Evolutionary conservation across 1,140 invertebrate species (phyloP), one percentile per base, ranked within the genome.

Genomic region (Neotoxoptera formosana): DNA sequence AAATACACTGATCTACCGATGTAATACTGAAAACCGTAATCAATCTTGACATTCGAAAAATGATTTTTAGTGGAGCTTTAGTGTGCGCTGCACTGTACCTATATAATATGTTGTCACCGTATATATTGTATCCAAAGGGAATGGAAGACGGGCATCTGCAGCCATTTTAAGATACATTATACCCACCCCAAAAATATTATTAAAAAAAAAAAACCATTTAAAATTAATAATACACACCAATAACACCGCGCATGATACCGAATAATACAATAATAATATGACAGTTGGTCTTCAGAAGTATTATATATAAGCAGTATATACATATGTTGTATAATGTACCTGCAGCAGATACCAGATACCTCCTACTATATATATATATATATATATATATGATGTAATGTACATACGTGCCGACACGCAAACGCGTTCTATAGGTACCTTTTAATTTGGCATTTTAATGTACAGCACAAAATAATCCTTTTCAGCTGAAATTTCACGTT

Each of bases 251-350:
- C 60, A 76, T 76, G n/a, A 76, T 76, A n/a, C 60, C 83, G 45
- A 84, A 41, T 41, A n/a, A 56, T 89, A 34, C 34, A 86, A 47
- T 86, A 76, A 67, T 41, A 45, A 67, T 67, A 81, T 48, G 90
- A 91, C 90, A 91, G 90, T 91, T 91, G 90, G 90, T 83, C 23
- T 91, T 81, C 21, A 91, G 60, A 20, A 87, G 45, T 87, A n/a
- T 7, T 21, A 7, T 47, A 7, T 47, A 25, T n/a, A n/a, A n/a
- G n/a, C n/a, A 87, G 25, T 47, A 30, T 76, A 47, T 30, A 87
- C 84, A 84, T 36, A 25, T 41, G 83, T 41, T 45, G 36, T 48
- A 47, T 41, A 86, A n/a, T n/a, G 41, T 36, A 84, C 25, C 21
- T 47, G 45, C 25, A n/a, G 11, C 1, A n/a, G 9, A n/a, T 47